A percentile compares a stretch with the other conserved stretches of the same genome.
phyloP scores from a whole-genome alignment of 2,797 vertebrate species.

The Neostethus bicornis region DNA sequence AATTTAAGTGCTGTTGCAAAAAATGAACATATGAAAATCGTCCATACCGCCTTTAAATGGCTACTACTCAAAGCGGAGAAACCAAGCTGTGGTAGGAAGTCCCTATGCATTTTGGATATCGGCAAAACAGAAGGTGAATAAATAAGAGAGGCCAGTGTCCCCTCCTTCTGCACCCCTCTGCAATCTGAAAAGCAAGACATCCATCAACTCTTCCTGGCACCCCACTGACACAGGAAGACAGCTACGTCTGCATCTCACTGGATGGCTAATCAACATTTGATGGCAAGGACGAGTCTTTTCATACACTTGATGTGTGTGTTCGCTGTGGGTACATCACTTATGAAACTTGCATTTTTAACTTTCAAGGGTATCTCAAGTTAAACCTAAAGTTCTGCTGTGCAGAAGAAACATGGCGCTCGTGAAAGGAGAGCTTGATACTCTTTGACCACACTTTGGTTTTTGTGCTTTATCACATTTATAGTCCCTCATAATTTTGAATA shows the following conservation, averaged over 20 bases:
- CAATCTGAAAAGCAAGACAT: slow-evolving; percentile 66
- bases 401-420: slow-evolving; percentile 31
- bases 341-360: slow-evolving; percentile 46
- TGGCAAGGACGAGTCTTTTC: slow-evolving; percentile 61
- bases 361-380: slow-evolving; percentile 55
- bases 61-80: slow-evolving; percentile 42
- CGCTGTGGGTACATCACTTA: slow-evolving; percentile 28
- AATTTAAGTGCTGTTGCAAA: too few species aligned
- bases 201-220: slow-evolving; percentile 61
- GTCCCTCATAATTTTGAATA: slow-evolving; percentile 54
- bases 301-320: slow-evolving; percentile 23
- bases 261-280: slow-evolving; percentile 60
- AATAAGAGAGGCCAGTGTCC: slow-evolving; percentile 55
- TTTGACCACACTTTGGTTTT: slow-evolving; percentile 28
- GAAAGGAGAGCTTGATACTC: slow-evolving; percentile 8
- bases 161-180: slow-evolving; percentile 36
- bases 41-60: too few species aligned
- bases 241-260: slow-evolving; percentile 54
- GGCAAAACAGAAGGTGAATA: slow-evolving; percentile 57
- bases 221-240: slow-evolving; percentile 56
- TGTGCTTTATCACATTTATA: slow-evolving; percentile 52
- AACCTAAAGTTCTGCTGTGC: slow-evolving; percentile 26
- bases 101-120: slow-evolving; percentile 59
- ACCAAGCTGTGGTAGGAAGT: slow-evolving; percentile 63
- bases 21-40: too few species aligned